A percentile compares a stretch with the other conserved stretches of the same genome.
These are phyloP conservation scores for Brienomyrus brachyistius DNA, from an alignment of 2,113 vertebrate species.

Conservation along the genomic window DNA sequence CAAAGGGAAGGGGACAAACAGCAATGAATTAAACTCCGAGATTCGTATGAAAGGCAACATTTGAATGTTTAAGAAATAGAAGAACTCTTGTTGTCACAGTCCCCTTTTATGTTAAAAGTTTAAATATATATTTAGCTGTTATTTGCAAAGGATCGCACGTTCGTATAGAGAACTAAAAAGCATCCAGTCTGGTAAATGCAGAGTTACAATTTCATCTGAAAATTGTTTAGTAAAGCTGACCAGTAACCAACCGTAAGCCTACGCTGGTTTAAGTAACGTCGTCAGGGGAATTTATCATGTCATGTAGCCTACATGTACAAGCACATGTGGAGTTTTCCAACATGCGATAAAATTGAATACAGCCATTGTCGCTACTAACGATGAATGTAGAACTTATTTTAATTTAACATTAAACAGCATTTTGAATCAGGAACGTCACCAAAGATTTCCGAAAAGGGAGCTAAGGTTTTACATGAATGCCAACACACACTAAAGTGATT, in stretches of 20 bases:
- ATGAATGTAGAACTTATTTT: not conserved
- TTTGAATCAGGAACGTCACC: not conserved
- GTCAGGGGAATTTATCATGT: not conserved
- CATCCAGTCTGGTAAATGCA: not conserved
- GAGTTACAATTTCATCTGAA: not conserved
- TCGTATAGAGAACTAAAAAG: not conserved
- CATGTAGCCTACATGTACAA: not conserved
- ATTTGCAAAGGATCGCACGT: not conserved
- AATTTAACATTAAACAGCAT: not conserved
- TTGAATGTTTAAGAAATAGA: not conserved
- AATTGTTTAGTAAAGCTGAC: not conserved
- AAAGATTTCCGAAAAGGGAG: not conserved
- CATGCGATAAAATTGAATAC: not conserved
- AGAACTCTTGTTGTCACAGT: not conserved
- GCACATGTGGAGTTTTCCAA: not conserved
- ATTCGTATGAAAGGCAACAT: not conserved
- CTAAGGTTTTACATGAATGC: not conserved
- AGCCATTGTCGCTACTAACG: not conserved
- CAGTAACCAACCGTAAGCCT: not conserved
- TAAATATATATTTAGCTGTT: not conserved
- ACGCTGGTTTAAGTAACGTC: not conserved
- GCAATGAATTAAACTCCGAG: not conserved
- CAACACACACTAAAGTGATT: not conserved
- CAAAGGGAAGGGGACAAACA: not conserved
- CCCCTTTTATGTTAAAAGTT: not conserved